A percentile compares a stretch with the other conserved stretches of the same genome.
Conservation (phyloP, 2,888 invertebrate species). For the Pimpla rufipes region DNA sequence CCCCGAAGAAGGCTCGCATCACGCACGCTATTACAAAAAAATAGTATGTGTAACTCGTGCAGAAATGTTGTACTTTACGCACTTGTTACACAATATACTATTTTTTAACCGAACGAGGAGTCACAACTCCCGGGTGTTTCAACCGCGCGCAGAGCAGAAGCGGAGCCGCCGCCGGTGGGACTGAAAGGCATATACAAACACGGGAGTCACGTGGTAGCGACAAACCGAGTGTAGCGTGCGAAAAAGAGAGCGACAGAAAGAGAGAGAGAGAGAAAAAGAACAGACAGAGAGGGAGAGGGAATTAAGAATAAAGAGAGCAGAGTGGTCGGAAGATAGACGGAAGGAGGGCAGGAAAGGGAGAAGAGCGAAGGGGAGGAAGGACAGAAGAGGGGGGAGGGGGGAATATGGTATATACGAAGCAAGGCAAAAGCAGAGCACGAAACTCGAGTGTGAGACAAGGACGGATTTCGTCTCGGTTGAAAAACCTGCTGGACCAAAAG, state of each 20-base stretch:
- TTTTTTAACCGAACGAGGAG: too few species aligned
- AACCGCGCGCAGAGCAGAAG: not conserved
- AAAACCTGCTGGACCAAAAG: conserved; percentile 61
- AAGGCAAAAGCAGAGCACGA: not conserved
- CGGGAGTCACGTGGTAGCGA: conserved; percentile 55
- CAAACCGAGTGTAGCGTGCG: not conserved
- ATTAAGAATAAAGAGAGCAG: conserved; percentile 59
- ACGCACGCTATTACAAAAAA: too few species aligned
- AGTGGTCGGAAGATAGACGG: conserved; percentile 47
- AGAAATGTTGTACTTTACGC: too few species aligned
- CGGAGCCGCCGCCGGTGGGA: conserved; percentile 30
- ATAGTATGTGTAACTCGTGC: too few species aligned
- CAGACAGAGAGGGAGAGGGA: conserved; percentile 34
- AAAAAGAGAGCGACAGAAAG: conserved; percentile 35
- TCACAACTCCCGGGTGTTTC: too few species aligned
- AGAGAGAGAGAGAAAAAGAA: conserved; percentile 60
- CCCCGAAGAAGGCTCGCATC: too few species aligned
- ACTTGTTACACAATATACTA: too few species aligned
- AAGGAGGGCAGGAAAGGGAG: conserved; percentile 59
- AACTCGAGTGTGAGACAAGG: conserved; percentile 22
- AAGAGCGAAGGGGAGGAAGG: too few species aligned
- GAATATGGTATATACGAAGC: not conserved
- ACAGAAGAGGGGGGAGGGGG: conserved; percentile 33
- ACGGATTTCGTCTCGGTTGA: conserved; percentile 52
- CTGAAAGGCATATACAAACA: conserved; percentile 57